A percentile compares a stretch with the other conserved stretches of the same genome.
These are phyloP conservation scores for Clarias fuscus DNA, from an alignment of 2,797 vertebrate species.

Conservation along the genomic window DNA sequence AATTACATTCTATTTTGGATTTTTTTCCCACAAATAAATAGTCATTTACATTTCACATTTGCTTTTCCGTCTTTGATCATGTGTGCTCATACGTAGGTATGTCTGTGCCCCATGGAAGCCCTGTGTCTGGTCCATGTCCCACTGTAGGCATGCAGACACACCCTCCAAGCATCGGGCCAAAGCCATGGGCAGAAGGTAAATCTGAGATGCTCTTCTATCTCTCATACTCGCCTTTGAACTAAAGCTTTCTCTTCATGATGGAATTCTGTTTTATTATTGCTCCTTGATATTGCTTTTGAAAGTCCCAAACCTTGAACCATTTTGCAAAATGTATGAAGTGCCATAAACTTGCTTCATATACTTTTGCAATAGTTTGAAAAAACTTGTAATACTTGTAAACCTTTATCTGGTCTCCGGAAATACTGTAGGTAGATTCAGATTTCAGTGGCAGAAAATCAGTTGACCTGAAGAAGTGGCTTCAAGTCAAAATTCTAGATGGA, in stretches of 20 bases:
- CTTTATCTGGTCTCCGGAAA: background rate
- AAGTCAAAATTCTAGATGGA: constrained; percentile 10
- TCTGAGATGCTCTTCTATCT: background rate
- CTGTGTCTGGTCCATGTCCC: constrained; percentile 73
- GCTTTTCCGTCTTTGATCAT: background rate
- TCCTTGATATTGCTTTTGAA: constrained; percentile 16
- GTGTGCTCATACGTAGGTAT: constrained; percentile 68
- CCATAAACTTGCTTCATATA: background rate
- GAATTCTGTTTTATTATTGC: constrained; percentile 4
- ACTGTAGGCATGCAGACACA: constrained; percentile 76
- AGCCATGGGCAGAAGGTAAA: constrained; percentile 83
- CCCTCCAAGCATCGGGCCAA: constrained; percentile 73
- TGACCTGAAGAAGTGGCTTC: background rate
- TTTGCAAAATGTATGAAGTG: background rate
- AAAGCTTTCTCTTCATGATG: background rate
- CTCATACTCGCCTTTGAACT: background rate
- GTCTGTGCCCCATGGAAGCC: constrained; percentile 73
- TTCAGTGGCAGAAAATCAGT: background rate
- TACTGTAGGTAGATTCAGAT: background rate
- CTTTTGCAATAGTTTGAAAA: background rate
- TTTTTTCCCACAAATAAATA: background rate
- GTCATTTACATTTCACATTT: background rate
- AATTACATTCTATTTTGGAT: background rate
- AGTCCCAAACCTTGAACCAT: constrained; percentile 13
- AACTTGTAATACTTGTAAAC: background rate